phyloP scores from a whole-genome alignment of 2,797 vertebrate genomes.

The Manis javanica region DNA sequence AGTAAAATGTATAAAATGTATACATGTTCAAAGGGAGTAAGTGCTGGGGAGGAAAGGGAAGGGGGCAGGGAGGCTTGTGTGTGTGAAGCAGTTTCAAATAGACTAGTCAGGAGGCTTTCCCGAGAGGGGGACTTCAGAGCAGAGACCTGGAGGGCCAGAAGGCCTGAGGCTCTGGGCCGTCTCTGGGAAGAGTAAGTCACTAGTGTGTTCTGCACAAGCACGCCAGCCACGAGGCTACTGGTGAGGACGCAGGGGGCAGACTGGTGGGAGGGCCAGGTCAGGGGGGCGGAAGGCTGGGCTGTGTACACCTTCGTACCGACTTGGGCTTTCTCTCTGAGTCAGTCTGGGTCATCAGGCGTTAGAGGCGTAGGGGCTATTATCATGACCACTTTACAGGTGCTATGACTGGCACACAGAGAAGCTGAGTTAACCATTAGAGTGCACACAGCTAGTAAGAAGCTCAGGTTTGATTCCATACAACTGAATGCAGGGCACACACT shows the following conservation, averaged over 20 bases:
- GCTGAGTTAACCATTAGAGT: neutral
- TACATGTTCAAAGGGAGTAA: neutral
- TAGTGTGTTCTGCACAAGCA: neutral
- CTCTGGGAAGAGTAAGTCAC: neutral
- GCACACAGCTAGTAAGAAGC: neutral
- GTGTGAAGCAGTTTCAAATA: neutral
- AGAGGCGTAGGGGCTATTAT: neutral
- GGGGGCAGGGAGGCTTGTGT: neutral
- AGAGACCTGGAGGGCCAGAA: neutral
- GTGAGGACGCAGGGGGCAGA: neutral
- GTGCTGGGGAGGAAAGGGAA: neutral
- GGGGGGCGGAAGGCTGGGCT: neutral
- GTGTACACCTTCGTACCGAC: rapidly evolving
- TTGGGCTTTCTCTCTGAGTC: neutral
- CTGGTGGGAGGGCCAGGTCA: no score
- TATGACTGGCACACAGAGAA: neutral
- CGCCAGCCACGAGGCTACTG: neutral
- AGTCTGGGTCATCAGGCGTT: neutral
- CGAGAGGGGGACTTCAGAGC: neutral
- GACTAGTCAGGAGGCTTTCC: neutral
- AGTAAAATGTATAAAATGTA: neutral
- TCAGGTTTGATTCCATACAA: neutral
- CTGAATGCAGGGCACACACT: neutral
- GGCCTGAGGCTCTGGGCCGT: neutral
- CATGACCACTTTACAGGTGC: neutral